These are phyloP conservation scores for Rhaphigaster nebulosa DNA, from an alignment of 2,888 invertebrate species.

Conservation along the genomic window DNA sequence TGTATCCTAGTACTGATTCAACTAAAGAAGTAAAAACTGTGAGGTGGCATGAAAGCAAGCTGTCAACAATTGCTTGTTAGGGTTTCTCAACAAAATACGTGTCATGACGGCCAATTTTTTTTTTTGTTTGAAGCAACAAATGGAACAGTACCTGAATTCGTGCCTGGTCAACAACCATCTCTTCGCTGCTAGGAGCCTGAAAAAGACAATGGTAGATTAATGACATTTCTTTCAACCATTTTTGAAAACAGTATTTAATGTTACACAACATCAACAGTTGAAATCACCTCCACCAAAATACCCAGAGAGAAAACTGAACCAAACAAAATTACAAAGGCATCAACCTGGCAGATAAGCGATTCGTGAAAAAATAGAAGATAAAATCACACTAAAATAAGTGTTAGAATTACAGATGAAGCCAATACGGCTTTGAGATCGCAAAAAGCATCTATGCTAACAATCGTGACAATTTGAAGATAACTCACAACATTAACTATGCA, in stretches of 20 bases:
- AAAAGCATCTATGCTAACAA: not conserved
- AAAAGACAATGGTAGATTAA: conserved; percentile 65
- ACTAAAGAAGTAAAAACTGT: not conserved
- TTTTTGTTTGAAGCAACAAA: not conserved
- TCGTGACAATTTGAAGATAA: not conserved
- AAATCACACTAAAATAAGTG: not conserved
- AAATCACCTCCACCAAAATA: not conserved
- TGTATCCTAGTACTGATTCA: not conserved
- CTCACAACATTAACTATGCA: not conserved
- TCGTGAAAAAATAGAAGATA: not conserved
- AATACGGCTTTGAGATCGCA: not conserved
- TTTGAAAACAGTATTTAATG: not conserved
- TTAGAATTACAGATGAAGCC: not conserved
- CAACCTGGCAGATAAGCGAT: not conserved
- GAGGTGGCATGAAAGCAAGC: not conserved
- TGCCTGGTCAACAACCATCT: conserved; percentile 70
- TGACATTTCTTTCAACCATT: not conserved
- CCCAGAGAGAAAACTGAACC: not conserved
- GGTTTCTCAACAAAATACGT: not conserved
- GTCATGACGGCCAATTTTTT: not conserved
- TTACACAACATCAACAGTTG: not conserved
- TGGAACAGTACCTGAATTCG: conserved; percentile 60
- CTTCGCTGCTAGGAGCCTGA: conserved; percentile 74
- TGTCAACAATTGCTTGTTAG: not conserved
- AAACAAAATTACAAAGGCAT: not conserved